A percentile compares a stretch with the other conserved stretches of the same genome.
Conservation (phyloP, 1,140 invertebrate species). For the Spodoptera frugiperda region DNA sequence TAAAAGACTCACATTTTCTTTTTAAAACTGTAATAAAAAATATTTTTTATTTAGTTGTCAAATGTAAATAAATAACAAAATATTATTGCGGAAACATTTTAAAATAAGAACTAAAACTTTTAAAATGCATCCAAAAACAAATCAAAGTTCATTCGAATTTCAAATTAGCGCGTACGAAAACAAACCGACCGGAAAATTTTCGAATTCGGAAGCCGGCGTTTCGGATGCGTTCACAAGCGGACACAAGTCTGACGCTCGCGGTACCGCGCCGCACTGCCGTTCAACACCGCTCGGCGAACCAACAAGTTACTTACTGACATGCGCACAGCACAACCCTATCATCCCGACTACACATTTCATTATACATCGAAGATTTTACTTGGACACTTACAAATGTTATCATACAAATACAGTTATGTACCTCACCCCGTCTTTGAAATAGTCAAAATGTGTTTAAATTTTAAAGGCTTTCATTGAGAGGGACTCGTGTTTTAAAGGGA, state of each 20-base stretch:
- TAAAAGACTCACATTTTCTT: slow-evolving; percentile 23
- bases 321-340: slow-evolving; percentile 73
- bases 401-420: slow-evolving; percentile 48
- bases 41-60: neutral
- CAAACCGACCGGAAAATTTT: slow-evolving; percentile 55
- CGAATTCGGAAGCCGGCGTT: slow-evolving; percentile 58
- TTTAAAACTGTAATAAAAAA: neutral
- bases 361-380: slow-evolving; percentile 55
- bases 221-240: slow-evolving; percentile 55
- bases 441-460: slow-evolving; percentile 79
- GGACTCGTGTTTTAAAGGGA: slow-evolving; percentile 73
- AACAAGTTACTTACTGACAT: slow-evolving; percentile 83
- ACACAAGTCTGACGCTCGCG: slow-evolving; percentile 66
- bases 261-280: slow-evolving; percentile 80
- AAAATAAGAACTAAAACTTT: neutral
- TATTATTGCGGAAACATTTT: neutral
- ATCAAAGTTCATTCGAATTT: slow-evolving; percentile 39
- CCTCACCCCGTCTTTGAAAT: slow-evolving; percentile 45
- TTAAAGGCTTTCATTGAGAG: slow-evolving; percentile 78
- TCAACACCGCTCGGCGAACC: slow-evolving; percentile 67
- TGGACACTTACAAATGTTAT: slow-evolving; percentile 16
- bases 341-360: slow-evolving; percentile 53
- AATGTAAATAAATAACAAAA: neutral
- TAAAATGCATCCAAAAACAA: neutral
- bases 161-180: slow-evolving; percentile 28